These are phyloP conservation scores for Laterallus jamaicensis DNA, from an alignment of 2,113 vertebrate species.

Conservation along the genomic window DNA sequence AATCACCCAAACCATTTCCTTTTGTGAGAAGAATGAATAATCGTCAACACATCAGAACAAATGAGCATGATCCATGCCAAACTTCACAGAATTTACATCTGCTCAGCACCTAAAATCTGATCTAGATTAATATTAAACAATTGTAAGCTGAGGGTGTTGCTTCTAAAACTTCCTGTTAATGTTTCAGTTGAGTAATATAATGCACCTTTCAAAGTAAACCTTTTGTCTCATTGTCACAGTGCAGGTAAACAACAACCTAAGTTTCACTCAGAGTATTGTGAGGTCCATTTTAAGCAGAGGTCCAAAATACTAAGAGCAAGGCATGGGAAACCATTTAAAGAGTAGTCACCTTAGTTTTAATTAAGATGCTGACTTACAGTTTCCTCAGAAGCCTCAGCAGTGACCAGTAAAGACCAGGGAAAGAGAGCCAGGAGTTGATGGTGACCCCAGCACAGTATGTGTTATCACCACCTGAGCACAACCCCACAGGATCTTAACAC, in stretches of 20 bases:
- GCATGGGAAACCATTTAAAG: neutral
- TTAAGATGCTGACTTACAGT: neutral
- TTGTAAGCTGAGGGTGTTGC: neutral
- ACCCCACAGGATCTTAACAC: neutral
- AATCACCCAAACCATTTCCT: neutral
- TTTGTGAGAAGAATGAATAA: neutral
- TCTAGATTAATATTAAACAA: neutral
- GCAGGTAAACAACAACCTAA: neutral
- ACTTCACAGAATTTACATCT: neutral
- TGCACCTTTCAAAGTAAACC: neutral
- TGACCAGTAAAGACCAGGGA: neutral
- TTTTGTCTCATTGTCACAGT: neutral
- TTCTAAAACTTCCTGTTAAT: neutral
- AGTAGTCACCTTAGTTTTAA: neutral
- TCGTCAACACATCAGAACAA: neutral
- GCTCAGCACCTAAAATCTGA: neutral
- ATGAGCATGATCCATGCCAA: neutral
- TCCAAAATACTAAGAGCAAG: neutral
- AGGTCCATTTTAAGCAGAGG: neutral
- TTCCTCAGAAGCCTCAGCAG: neutral
- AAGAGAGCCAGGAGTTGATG: neutral
- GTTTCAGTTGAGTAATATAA: neutral
- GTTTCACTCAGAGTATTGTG: neutral
- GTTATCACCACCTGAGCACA: neutral
- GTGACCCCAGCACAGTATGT: rapidly evolving